phyloP scores from a whole-genome alignment of 2,888 invertebrate species.

The Nephrotoma guestfalica region DNA sequence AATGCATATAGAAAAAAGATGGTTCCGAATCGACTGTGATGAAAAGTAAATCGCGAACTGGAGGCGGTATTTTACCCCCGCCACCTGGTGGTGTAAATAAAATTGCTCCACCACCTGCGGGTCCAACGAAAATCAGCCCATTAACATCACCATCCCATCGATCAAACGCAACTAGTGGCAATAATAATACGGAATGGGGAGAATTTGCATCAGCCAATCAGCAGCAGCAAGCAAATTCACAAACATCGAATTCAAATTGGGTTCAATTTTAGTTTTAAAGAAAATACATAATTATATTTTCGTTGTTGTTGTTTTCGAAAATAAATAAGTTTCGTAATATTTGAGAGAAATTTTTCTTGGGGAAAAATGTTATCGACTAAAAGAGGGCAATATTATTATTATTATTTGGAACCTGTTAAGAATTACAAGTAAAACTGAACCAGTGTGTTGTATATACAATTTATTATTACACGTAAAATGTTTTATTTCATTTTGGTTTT shows the following conservation, averaged over 20 bases:
- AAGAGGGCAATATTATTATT: not conserved
- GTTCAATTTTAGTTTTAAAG: constrained; percentile 27
- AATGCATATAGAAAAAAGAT: constrained; percentile 61
- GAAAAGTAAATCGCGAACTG: constrained; percentile 44
- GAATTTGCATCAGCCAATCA: constrained; percentile 56
- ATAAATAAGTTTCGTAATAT: not conserved
- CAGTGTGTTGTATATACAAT: not conserved
- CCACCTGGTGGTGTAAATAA: constrained; percentile 56
- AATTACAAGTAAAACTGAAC: not conserved
- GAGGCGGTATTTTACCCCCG: constrained; percentile 61
- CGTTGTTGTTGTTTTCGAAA: not conserved
- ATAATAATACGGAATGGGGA: constrained; percentile 51
- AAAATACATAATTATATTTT: not conserved
- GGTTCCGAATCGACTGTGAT: constrained; percentile 54
- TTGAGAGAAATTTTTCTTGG: not conserved
- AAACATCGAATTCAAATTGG: constrained; percentile 30
- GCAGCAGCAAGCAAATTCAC: constrained; percentile 19
- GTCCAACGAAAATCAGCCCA: constrained; percentile 25
- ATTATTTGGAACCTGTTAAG: not conserved
- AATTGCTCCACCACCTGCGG: constrained; percentile 62
- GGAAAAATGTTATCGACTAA: not conserved
- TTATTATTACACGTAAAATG: not conserved
- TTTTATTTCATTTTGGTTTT: not conserved
- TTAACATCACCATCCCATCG: constrained; percentile 59
- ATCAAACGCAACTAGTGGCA: constrained; percentile 38